Evolutionary conservation across 2,797 vertebrate genomes (phyloP).

Genomic region (Anisognathus igniventris): DNA sequence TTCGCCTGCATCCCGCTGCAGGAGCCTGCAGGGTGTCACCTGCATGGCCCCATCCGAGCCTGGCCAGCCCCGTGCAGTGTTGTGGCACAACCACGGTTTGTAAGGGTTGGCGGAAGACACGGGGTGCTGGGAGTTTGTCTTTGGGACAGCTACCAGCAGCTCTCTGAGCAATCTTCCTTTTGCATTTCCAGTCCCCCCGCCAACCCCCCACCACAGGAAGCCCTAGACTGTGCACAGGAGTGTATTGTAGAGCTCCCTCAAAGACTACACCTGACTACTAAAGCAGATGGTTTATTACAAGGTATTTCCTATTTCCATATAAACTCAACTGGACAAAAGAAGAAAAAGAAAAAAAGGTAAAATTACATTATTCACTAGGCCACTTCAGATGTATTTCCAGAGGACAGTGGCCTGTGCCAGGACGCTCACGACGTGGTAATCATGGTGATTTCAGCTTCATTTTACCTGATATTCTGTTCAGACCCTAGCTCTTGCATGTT

Average conservation of each 20-base stretch:
- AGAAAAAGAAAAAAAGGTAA: not conserved
- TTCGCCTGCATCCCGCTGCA: not conserved
- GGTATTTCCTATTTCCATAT: not conserved
- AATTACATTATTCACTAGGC: not conserved
- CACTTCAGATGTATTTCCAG: not conserved
- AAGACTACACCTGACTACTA: not conserved
- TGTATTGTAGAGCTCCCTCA: not conserved
- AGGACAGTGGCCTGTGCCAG: not conserved
- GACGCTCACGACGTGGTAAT: not conserved
- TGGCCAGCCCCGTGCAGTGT: rapidly evolving
- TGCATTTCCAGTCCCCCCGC: not conserved
- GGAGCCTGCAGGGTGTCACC: rapidly evolving
- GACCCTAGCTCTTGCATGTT: constrained; percentile 66
- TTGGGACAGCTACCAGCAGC: not conserved
- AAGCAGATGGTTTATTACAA: constrained; percentile 21
- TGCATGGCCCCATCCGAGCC: rapidly evolving
- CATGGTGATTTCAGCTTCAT: not conserved
- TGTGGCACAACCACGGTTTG: not conserved
- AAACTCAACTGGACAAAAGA: not conserved
- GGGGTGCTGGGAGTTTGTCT: not conserved
- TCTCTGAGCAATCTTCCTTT: not conserved
- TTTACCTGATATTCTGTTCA: not conserved
- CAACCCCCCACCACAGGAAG: not conserved
- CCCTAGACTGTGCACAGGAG: not conserved
- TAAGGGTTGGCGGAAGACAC: not conserved